Evolutionary conservation across 2,113 vertebrate genomes (phyloP).

Genomic region (Coptodon bakossiorum): DNA sequence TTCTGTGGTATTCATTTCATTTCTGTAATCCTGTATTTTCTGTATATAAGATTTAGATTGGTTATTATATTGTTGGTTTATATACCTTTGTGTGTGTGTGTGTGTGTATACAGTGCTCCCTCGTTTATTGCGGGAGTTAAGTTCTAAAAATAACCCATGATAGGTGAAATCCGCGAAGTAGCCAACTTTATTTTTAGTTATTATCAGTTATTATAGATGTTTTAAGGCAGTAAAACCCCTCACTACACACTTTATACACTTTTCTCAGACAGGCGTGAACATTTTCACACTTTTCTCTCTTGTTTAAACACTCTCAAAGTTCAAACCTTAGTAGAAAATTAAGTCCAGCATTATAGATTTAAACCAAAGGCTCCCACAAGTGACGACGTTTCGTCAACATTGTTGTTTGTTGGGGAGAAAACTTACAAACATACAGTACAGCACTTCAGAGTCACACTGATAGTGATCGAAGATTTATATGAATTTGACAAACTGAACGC

Average conservation of each 20-base stretch:
- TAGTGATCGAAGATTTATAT: no score
- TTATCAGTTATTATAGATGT: not conserved
- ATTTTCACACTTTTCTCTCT: not conserved
- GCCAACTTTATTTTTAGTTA: not conserved
- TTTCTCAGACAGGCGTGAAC: not conserved
- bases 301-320: not conserved
- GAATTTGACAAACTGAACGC: not conserved
- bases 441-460: not conserved
- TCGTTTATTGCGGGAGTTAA: not conserved
- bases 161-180: fast-evolving
- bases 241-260: not conserved
- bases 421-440: not conserved
- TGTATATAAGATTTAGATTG: not conserved
- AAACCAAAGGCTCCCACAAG: fast-evolving
- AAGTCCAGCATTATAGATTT: not conserved
- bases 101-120: not conserved
- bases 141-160: not conserved
- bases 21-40: not conserved
- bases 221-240: not conserved
- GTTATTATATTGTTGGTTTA: not conserved
- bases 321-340: not conserved
- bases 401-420: not conserved
- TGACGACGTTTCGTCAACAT: not conserved
- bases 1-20: not conserved
- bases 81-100: not conserved